A percentile compares a stretch with the other conserved stretches of the same genome.
These are phyloP conservation scores for Julus scanicus DNA, from an alignment of 2,888 invertebrate species.

Conservation along the genomic window DNA sequence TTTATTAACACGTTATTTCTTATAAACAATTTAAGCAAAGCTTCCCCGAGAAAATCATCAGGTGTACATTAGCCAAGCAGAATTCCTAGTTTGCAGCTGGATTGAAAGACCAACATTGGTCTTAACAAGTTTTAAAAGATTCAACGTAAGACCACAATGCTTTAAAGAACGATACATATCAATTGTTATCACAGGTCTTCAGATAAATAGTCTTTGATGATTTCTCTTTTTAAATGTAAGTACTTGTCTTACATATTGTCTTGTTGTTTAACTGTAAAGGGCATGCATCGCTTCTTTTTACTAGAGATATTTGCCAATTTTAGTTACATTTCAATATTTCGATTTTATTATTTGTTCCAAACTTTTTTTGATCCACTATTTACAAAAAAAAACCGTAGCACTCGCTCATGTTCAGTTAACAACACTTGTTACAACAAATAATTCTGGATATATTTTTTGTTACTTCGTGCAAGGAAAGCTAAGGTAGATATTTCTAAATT, in stretches of 20 bases:
- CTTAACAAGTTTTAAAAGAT: not conserved
- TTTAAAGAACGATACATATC: not conserved
- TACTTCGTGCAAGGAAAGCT: no score
- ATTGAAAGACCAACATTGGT: not conserved
- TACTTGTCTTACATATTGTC: not conserved
- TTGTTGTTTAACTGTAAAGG: no score
- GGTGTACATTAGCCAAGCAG: not conserved
- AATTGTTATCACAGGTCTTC: not conserved
- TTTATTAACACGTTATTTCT: not conserved
- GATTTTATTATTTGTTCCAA: not conserved
- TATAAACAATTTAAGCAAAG: not conserved
- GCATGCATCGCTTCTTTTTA: not conserved
- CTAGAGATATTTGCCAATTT: not conserved
- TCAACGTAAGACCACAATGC: not conserved
- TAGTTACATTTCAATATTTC: not conserved
- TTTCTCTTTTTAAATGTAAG: constrained; percentile 19
- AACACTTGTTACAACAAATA: no score
- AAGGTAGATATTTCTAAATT: no score
- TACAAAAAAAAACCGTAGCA: no score
- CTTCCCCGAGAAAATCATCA: not conserved
- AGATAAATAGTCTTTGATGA: not conserved
- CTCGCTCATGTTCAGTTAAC: no score
- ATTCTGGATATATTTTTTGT: no score
- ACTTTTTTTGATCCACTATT: no score
- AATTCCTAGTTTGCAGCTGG: not conserved